Evolutionary conservation across 2,797 vertebrate genomes (phyloP), one percentile per base, ranked within the genome.

Genomic region (Clarias laeviceps): DNA sequence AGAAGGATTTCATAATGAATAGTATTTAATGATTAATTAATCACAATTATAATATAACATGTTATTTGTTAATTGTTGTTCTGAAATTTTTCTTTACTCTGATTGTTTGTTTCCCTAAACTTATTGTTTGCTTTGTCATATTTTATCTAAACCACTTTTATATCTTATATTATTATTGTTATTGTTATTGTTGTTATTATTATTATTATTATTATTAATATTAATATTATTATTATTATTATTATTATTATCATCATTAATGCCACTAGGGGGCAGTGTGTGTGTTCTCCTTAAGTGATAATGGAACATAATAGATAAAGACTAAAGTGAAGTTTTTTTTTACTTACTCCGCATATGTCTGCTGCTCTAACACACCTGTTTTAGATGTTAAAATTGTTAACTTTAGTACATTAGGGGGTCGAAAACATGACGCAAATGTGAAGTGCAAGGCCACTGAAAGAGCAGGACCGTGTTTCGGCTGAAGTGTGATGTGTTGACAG

Each of bases 261-360:
- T 34, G 22, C 74, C 85, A 87, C 66, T 72, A 69, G 83, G 61
- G 76, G 87, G 77, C 83, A 83, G 89, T 77, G 78, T 76, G 82
- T 54, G 80, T 34, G 79, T 45, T 27, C n/a, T 34, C 14, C n/a
- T 22, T 45, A 80, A 65, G 37, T 24, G 20, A 50, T 18, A 20
- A 14, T n/a, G 17, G 3, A 65, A 37, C 29, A 82, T 69, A 50
- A 68, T 29, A 4, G n/a, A n/a, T n/a, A 15, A 56, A 34, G 29
- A 66, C 17, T 6, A 56, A 54, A 34, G 22, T 17, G 1, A 34
- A 32, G 74, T 34, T 59, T 59, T 29, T 29, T 37, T 64, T 64
- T 61, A 45, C 37, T 59, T n/a, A 4, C 12, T 79, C 24, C 6
- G 27, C 34, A 62, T 40, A 27, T 27, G 37, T 64, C 4, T 20